phyloP scores from a whole-genome alignment of 2,797 vertebrate genomes.

The Enteromius thamalakanensis region DNA sequence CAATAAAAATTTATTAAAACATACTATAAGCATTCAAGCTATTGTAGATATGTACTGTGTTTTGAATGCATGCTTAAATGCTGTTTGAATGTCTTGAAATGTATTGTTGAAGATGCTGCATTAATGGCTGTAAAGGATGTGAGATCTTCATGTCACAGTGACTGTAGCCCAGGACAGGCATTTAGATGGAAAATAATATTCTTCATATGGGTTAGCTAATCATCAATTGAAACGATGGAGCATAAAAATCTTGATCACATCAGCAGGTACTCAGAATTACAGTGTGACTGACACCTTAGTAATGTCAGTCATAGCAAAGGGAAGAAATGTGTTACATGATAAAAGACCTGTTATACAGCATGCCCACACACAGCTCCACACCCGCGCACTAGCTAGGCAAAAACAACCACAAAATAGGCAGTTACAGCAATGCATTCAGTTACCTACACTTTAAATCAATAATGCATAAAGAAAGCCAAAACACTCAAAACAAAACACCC shows the following conservation, averaged over 20 bases:
- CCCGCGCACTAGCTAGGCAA: not conserved
- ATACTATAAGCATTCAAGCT: not conserved
- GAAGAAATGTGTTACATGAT: conserved; percentile 28
- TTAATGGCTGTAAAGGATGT: not conserved
- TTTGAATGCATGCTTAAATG: not conserved
- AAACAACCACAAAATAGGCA: not conserved
- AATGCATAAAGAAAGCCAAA: not conserved
- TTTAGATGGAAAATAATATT: not conserved
- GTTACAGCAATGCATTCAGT: conserved; percentile 8
- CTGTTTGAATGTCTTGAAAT: not conserved
- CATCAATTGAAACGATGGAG: not conserved
- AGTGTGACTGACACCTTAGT: not conserved
- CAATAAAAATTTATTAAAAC: not conserved
- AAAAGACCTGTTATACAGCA: conserved; percentile 52
- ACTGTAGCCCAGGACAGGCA: not conserved
- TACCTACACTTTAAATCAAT: not conserved
- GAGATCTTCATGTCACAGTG: not conserved
- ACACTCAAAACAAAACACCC: not conserved
- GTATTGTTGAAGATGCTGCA: not conserved
- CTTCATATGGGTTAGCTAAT: not conserved
- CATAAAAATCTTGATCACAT: not conserved
- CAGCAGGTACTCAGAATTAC: not conserved
- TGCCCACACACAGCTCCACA: conserved; percentile 50
- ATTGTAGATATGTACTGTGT: not conserved
- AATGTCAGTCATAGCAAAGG: conserved; percentile 4